Conservation (phyloP, 2,888 invertebrate species). For the Diarsia mendica region DNA sequence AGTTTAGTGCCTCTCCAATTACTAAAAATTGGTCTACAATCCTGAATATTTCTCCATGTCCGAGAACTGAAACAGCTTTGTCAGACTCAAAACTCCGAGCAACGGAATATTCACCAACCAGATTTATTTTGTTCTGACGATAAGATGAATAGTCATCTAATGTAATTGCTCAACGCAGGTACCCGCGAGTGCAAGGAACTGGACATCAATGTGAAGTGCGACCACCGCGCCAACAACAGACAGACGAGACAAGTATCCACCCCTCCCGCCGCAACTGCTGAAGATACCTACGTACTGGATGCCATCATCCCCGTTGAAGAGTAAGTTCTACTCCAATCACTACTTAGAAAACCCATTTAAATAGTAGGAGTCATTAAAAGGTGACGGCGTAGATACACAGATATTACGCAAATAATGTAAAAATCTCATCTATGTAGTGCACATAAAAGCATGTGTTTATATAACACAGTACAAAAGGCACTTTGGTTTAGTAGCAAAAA, state of each 20-base stretch:
- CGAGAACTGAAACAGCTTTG: too few species aligned
- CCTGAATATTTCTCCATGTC: neutral
- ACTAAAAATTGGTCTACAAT: neutral
- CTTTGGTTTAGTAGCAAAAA: constrained; percentile 50
- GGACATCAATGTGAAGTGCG: constrained; percentile 97
- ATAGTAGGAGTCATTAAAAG: constrained; percentile 51
- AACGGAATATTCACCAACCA: too few species aligned
- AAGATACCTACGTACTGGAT: constrained; percentile 95
- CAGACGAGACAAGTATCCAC: constrained; percentile 91
- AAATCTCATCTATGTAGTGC: constrained; percentile 63
- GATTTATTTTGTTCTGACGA: too few species aligned
- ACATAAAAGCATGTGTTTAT: constrained; percentile 71
- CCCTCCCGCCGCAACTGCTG: constrained; percentile 91
- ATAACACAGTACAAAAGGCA: constrained; percentile 62
- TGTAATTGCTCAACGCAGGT: constrained; percentile 77
- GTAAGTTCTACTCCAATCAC: constrained; percentile 90
- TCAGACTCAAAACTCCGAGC: too few species aligned
- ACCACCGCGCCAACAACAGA: constrained; percentile 93
- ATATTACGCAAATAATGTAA: constrained; percentile 57
- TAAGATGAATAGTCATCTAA: neutral
- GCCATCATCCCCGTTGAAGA: constrained; percentile 95
- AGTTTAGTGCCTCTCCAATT: neutral
- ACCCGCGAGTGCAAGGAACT: constrained; percentile 97
- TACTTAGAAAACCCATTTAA: constrained; percentile 21
- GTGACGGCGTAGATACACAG: constrained; percentile 71